Base-by-base conservation (phyloP, 2,888 invertebrate species). In the Magallana nippona region DNA sequence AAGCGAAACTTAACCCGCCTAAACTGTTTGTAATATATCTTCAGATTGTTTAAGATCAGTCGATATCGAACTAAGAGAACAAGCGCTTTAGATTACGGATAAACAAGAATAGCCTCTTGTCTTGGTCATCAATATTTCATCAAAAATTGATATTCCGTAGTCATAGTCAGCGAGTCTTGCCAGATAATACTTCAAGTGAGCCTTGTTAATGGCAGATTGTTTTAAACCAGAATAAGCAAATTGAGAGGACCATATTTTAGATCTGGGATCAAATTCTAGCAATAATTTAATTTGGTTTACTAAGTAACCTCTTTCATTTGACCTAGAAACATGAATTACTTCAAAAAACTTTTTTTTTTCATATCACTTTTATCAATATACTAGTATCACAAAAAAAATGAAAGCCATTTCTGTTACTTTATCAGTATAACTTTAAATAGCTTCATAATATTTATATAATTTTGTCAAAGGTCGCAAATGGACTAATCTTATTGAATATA, bases 121-220 rank as follows among this genome's bases (percentile, higher is more conserved):
- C 71, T 71, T 71, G 15, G 32, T 71, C 71, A 71, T 71, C 17
- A 71, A 71, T 71, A 71, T 71, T 71, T 71, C 71, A 71, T 71
- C 32, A 71, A 71, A 71, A 71, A 71, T 71, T 71, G 71, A 71
- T 71, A 71, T 71, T 71, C 32, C 17, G 71, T 27, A 71, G 15
- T 19, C 19, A 27, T 15, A 32, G 71, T 27, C 71, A 13, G 22
- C 22, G 15, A 71, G 15, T 71, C 71, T 71, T 71, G 32, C 71
- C 71, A 27, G 71, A 71, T 71, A 71, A 71, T 71, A 15, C 22
- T 13, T 44, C 13, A 71, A 27, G 71, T 27, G 71, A 32, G 32
- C 32, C 13, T 71, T 32, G 10, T 27, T 27, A 13, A 8, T 32
- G 32, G 32, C 22, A 27, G 32, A 32, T 15, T 27, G 32, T 71